These are phyloP conservation scores for Chloromyia formosa DNA, from an alignment of 2,888 invertebrate species.

Conservation along the genomic window DNA sequence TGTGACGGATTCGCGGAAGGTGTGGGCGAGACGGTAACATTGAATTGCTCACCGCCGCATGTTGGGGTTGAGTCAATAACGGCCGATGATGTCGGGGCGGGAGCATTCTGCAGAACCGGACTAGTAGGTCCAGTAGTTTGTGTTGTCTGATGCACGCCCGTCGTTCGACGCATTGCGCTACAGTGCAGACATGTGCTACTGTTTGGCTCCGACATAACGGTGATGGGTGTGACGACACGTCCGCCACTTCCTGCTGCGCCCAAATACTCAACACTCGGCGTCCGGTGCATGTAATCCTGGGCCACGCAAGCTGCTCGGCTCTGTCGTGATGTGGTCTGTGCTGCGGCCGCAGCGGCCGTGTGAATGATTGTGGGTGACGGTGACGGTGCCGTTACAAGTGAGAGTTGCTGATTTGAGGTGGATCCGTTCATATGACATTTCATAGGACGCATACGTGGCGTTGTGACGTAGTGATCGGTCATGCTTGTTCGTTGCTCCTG, in stretches of 20 bases:
- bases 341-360: not conserved
- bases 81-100: not conserved
- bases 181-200: constrained; percentile 61
- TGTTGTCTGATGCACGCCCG: constrained; percentile 64
- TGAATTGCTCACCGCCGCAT: constrained; percentile 13
- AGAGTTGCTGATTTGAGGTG: constrained; percentile 24
- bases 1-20: constrained; percentile 55
- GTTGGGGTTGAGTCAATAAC: not conserved
- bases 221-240: constrained; percentile 55
- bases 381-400: constrained; percentile 4
- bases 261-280: constrained; percentile 55
- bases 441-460: constrained; percentile 54
- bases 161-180: constrained; percentile 61
- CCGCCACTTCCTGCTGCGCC: constrained; percentile 51
- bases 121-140: constrained; percentile 65
- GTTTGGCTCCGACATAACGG: constrained; percentile 52
- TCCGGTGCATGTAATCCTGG: constrained; percentile 53
- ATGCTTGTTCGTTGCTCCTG: constrained; percentile 49
- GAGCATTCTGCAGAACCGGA: constrained; percentile 56
- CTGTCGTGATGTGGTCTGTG: constrained; percentile 39
- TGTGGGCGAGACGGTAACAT: constrained; percentile 49
- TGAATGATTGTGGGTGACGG: not conserved
- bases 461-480: constrained; percentile 56
- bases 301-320: constrained; percentile 41
- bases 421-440: constrained; percentile 46